These are phyloP conservation scores for Zygaena filipendulae DNA, from an alignment of 2,888 invertebrate genomes.

Conservation along the genomic window DNA sequence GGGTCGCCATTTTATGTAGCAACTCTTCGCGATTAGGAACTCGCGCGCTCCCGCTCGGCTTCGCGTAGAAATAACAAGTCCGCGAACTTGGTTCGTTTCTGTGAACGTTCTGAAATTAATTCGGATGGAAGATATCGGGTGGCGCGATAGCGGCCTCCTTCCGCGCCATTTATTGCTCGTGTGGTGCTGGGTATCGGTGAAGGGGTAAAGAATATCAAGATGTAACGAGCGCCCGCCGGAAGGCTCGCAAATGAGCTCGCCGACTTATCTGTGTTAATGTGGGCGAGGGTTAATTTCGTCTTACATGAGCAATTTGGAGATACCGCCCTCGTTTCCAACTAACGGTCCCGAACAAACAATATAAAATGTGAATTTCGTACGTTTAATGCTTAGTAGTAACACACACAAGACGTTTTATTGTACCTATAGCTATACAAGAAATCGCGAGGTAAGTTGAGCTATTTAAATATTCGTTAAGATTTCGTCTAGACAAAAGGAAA, in stretches of 20 bases:
- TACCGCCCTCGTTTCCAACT: slow-evolving; percentile 47
- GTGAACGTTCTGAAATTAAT: slow-evolving; percentile 60
- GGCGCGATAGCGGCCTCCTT: slow-evolving; percentile 60
- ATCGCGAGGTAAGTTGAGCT: too few relatives aligned
- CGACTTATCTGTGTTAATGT: slow-evolving; percentile 67
- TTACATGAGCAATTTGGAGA: slow-evolving; percentile 66
- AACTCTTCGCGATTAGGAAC: slow-evolving; percentile 59
- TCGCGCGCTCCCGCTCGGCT: slow-evolving; percentile 41
- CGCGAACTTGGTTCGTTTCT: slow-evolving; percentile 62
- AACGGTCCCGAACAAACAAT: slow-evolving; percentile 27
- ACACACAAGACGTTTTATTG: neutral
- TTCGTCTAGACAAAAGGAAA: slow-evolving; percentile 68
- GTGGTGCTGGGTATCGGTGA: slow-evolving; percentile 60
- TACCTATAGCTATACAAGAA: neutral
- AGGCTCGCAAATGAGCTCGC: slow-evolving; percentile 68
- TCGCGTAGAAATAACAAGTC: slow-evolving; percentile 64
- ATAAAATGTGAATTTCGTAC: neutral
- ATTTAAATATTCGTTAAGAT: slow-evolving; percentile 64
- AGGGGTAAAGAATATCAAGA: slow-evolving; percentile 70
- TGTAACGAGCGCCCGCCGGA: slow-evolving; percentile 64
- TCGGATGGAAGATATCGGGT: slow-evolving; percentile 69
- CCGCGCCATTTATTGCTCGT: slow-evolving; percentile 69
- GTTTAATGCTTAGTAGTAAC: neutral
- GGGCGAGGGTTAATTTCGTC: slow-evolving; percentile 66
- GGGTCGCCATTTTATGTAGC: slow-evolving; percentile 67